Percentiles rank a stretch among this genome's conserved stretches.
These are phyloP conservation scores for Mesembrinibis cayennensis DNA, from an alignment of 2,113 vertebrate species.

Conservation along the genomic window DNA sequence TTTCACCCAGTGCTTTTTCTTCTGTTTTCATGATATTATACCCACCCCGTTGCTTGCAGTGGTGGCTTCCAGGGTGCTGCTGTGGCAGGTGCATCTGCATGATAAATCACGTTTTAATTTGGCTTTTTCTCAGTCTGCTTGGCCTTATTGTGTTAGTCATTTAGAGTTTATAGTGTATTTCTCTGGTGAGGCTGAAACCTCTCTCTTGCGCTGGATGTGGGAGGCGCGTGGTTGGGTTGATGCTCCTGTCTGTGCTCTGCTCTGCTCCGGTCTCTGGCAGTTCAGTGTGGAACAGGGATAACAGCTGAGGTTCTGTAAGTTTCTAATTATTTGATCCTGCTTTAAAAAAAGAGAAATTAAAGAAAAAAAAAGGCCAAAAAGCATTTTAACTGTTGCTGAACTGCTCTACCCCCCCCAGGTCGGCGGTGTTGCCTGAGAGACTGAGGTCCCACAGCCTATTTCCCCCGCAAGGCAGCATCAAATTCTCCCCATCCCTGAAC, in stretches of 20 bases:
- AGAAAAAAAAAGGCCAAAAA: not conserved
- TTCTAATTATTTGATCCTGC: not conserved
- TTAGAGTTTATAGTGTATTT: not conserved
- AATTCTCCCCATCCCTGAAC: no score
- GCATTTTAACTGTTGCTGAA: not conserved
- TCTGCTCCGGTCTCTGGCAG: not conserved
- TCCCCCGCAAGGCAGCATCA: accelerated
- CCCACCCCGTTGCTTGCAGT: not conserved
- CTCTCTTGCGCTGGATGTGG: not conserved
- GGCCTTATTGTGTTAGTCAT: not conserved
- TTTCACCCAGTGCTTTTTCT: not conserved
- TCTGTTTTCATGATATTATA: not conserved
- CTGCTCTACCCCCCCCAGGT: not conserved
- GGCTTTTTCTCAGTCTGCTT: not conserved
- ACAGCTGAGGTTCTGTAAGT: not conserved
- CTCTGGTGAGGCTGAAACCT: not conserved
- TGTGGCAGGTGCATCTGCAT: not conserved
- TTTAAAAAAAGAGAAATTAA: not conserved
- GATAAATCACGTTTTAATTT: not conserved
- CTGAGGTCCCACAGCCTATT: not conserved
- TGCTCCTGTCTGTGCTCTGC: no score
- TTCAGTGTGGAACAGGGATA: not conserved
- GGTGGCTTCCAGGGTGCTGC: not conserved
- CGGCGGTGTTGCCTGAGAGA: accelerated
- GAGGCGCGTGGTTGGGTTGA: not conserved